Conservation (phyloP, 2,888 invertebrate genomes). For the Tenthredo distinguenda region DNA sequence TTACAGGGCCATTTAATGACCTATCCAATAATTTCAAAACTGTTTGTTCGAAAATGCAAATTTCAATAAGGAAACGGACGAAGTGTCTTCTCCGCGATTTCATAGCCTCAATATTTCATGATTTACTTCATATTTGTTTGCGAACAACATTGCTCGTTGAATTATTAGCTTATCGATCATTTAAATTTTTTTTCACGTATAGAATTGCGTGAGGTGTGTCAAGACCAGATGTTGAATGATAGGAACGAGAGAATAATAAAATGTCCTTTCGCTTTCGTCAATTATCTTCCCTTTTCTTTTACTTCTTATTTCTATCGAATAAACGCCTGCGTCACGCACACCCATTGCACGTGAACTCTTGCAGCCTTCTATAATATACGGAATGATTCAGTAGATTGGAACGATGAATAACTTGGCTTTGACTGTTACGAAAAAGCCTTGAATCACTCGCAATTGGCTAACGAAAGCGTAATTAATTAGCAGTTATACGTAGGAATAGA, state of each 20-base stretch:
- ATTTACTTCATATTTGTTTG: not conserved
- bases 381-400: constrained; percentile 25
- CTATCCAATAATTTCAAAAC: not conserved
- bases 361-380: not conserved
- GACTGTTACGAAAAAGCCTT: constrained; percentile 39
- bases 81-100: not conserved
- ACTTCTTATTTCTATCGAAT: not conserved
- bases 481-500: constrained; percentile 28
- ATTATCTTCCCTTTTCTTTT: not conserved
- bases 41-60: not conserved
- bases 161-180: not conserved
- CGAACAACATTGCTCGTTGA: not conserved
- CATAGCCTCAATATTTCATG: not conserved
- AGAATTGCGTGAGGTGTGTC: not conserved
- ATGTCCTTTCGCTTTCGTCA: constrained; percentile 19
- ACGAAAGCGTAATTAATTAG: constrained; percentile 45
- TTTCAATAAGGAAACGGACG: constrained; percentile 1
- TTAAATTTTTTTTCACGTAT: not conserved
- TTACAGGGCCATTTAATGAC: not conserved
- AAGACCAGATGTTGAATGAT: not conserved
- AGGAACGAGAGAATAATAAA: not conserved
- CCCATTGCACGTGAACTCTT: not conserved
- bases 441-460: constrained; percentile 32
- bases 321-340: not conserved
- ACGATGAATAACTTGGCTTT: constrained; percentile 36